A percentile compares a stretch with the other conserved stretches of the same genome.
Evolutionary conservation across 2,797 vertebrate genomes (phyloP).

Genomic region (Stomatorhinus walkeri): DNA sequence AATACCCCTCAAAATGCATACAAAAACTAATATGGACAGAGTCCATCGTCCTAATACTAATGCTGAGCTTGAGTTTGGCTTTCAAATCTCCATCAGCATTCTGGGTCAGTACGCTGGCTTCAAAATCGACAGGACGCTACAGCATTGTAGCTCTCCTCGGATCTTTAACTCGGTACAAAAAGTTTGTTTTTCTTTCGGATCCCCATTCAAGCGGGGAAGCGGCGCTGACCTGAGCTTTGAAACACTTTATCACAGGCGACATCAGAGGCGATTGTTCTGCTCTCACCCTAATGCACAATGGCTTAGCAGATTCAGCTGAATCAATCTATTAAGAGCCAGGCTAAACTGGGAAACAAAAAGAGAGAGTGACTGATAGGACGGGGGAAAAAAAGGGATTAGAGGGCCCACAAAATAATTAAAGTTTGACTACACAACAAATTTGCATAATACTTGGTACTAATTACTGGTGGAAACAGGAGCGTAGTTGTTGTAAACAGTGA

Average conservation of each 20-base stretch:
- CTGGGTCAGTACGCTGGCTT: neutral
- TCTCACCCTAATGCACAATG: conserved; percentile 51
- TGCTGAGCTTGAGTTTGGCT: neutral
- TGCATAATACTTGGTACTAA: conserved; percentile 59
- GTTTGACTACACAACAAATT: conserved; percentile 46
- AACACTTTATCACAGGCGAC: conserved; percentile 53
- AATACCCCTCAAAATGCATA: neutral
- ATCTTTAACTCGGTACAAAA: conserved; percentile 49
- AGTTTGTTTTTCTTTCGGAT: conserved; percentile 58
- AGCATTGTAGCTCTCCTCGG: conserved; percentile 38
- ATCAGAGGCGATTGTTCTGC: conserved; percentile 44
- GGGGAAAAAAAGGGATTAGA: conserved; percentile 46
- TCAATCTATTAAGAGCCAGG: conserved; percentile 44
- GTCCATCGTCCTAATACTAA: neutral
- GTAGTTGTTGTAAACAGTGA: conserved; percentile 64
- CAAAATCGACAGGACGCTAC: conserved; percentile 26
- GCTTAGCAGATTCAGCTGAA: conserved; percentile 49
- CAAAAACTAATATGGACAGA: neutral
- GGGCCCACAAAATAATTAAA: conserved; percentile 36
- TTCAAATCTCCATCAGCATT: neutral
- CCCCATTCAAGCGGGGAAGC: conserved; percentile 52
- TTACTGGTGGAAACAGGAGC: conserved; percentile 61
- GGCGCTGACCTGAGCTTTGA: conserved; percentile 55
- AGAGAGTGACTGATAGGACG: conserved; percentile 1
- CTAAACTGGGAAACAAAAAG: conserved; percentile 41